Evolutionary conservation across 2,113 vertebrate genomes (phyloP).

Genomic region (Cyanoliseus patagonus): DNA sequence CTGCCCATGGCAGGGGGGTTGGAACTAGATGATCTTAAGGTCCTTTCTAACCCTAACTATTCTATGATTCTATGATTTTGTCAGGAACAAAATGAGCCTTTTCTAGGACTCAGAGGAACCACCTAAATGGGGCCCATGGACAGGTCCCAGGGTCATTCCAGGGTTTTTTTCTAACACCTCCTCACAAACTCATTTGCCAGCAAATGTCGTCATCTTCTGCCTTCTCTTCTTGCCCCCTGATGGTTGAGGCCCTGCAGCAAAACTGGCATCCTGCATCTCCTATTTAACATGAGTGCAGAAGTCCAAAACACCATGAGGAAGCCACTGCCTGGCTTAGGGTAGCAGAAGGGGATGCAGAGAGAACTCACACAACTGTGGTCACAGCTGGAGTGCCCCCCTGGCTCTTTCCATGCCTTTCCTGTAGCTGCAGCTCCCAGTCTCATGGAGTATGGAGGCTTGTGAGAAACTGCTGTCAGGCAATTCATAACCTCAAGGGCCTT

Average conservation of each 20-base stretch:
- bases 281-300: background rate
- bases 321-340: background rate
- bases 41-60: too few relatives aligned
- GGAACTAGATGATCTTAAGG: too few relatives aligned
- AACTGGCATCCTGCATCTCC: background rate
- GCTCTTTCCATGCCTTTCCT: background rate
- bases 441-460: fast-evolving
- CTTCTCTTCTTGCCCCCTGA: background rate
- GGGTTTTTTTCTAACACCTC: background rate
- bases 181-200: background rate
- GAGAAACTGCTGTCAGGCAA: background rate
- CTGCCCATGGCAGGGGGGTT: too few relatives aligned
- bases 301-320: background rate
- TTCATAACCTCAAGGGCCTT: background rate
- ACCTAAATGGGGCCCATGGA: background rate
- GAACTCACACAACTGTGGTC: background rate
- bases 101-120: background rate
- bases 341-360: background rate
- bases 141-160: background rate
- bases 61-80: background rate
- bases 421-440: background rate
- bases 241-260: background rate
- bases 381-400: background rate
- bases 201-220: background rate
- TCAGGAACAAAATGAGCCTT: background rate